phyloP scores from a whole-genome alignment of 1,140 invertebrate species.

The Drosophila malerkotliana region DNA sequence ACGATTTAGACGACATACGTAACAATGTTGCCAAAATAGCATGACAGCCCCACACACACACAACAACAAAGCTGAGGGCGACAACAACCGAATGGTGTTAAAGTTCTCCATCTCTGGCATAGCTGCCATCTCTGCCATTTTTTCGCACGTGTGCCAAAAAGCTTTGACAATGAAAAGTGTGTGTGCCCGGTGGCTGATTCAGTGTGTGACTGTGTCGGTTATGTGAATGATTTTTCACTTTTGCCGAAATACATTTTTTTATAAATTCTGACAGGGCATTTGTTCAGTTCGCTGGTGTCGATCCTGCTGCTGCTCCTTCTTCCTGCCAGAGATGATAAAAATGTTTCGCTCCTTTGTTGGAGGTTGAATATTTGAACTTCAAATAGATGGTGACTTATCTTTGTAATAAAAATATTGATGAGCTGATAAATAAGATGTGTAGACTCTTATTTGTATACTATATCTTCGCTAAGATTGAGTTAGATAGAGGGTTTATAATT shows the following conservation, averaged over 20 bases:
- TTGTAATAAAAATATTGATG: conserved; percentile 31
- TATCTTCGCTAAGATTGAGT: background rate
- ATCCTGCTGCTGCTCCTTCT: conserved; percentile 6
- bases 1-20: conserved; percentile 56
- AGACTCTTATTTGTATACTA: background rate
- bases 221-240: conserved; percentile 74
- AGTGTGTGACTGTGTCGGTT: conserved; percentile 48
- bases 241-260: conserved; percentile 70
- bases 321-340: conserved; percentile 58
- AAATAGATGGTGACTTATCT: conserved; percentile 39
- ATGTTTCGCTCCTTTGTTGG: conserved; percentile 36
- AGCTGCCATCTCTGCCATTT: conserved; percentile 45
- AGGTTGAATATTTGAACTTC: conserved; percentile 17
- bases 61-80: conserved; percentile 24
- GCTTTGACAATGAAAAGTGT: conserved; percentile 73
- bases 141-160: conserved; percentile 63
- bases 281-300: conserved; percentile 44
- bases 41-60: conserved; percentile 60
- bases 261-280: conserved; percentile 74
- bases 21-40: conserved; percentile 78
- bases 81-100: conserved; percentile 50
- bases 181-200: conserved; percentile 30
- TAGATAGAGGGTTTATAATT: background rate
- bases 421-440: conserved; percentile 8
- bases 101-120: conserved; percentile 48